Evolutionary conservation across 2,113 vertebrate species (phyloP), one percentile per base, ranked within the genome.

Genomic region (Rhynchopsitta pachyrhyncha): DNA sequence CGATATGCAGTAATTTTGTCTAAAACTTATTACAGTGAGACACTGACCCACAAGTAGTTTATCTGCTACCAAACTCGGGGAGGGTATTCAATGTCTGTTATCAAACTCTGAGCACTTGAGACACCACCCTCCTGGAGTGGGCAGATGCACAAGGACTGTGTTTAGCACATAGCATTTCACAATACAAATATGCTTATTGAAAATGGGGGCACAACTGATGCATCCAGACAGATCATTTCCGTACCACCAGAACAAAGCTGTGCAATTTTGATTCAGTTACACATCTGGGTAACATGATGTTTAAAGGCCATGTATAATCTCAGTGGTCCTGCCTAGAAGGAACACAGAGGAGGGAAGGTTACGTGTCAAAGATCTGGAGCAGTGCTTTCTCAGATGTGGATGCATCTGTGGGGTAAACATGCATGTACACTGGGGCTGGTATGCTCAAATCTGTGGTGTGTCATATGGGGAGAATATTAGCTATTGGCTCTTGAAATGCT

Each of bases 291-390:
- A 95, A 77, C 27, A 29, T 8, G 31, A 75, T 23, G 70, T 39
- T 42, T 89, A 88, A 92, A 82, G 90, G 90, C 84, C 88, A 47
- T 69, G 47, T 69, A 88, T 66, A 17, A 93, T 83, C 94, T 97
- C 96, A 95, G 95, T 94, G 97, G 91, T 96, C 97, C 96, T 95
- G 78, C 94, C 93, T 94, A 94, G 79, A 95, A 96, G 92, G 94
- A 96, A 87, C 96, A 96, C 92, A 93, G 96, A 96, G 93, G 66
- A 95, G 77, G 88, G 89, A 88, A 94, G 74, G 74, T 66, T 94
- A 83, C 33, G 52, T n/a, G 19, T 92, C 77, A 93, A 93, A 94
- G 84, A 94, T 95, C 78, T 93, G 88, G 77, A 94, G 90, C 78
- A 95, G 91, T 91, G 86, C 91, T 92, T 94, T 93, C 91, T 96